phyloP scores from a whole-genome alignment of 2,888 invertebrate genomes.

The Drosophila parthenogenetica region DNA sequence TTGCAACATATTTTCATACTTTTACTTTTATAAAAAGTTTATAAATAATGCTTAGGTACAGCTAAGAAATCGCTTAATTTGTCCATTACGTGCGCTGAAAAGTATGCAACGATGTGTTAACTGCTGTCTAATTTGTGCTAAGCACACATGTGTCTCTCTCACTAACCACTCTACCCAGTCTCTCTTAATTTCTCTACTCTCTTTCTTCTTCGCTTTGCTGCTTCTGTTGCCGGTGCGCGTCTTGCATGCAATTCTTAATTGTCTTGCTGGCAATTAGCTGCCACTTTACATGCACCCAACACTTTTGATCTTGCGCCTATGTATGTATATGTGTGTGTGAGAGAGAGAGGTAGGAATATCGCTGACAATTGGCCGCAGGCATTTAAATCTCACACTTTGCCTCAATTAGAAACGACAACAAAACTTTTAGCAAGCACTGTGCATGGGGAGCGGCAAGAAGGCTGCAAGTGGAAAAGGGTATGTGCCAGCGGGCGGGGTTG shows the following conservation, averaged over 20 bases:
- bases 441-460: background rate
- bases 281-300: conserved; percentile 55
- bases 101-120: conserved; percentile 24
- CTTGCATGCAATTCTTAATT: conserved; percentile 43
- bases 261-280: conserved; percentile 67
- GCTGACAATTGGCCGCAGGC: conserved; percentile 66
- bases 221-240: background rate
- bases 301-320: conserved; percentile 38
- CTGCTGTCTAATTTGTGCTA: conserved; percentile 11
- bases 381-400: conserved; percentile 76
- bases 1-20: no score
- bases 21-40: no score
- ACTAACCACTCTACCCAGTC: background rate
- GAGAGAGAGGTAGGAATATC: conserved; percentile 9
- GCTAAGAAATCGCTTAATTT: background rate
- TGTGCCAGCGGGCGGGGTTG: background rate
- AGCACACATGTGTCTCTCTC: conserved; percentile 15
- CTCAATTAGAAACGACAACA: conserved; percentile 69
- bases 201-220: background rate
- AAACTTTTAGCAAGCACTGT: conserved; percentile 65
- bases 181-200: background rate
- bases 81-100: conserved; percentile 2
- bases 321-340: conserved; percentile 5
- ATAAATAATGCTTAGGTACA: no score
- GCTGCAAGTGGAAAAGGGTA: background rate